A percentile compares a stretch with the other conserved stretches of the same genome.
phyloP scores from a whole-genome alignment of 2,888 invertebrate genomes.

The Hyposoter dolosus region DNA sequence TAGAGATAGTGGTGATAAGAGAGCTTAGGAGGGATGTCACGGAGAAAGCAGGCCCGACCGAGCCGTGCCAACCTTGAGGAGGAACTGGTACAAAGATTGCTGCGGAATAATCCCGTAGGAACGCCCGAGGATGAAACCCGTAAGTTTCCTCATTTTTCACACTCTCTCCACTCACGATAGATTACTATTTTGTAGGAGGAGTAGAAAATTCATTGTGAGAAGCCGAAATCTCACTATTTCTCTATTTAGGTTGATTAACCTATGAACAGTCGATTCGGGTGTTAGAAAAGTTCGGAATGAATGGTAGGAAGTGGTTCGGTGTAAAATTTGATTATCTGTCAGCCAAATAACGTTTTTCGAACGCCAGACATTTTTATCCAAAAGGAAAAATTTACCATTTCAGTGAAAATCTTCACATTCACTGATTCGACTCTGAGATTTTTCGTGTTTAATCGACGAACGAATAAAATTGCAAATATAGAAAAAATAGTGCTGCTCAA shows the following conservation, averaged over 20 bases:
- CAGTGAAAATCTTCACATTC: not conserved
- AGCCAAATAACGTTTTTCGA: not conserved
- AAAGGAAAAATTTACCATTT: no score
- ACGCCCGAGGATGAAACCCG: slow-evolving; percentile 78
- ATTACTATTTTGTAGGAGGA: not conserved
- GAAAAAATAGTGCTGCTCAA: not conserved
- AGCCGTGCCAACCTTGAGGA: slow-evolving; percentile 84
- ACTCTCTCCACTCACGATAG: not conserved
- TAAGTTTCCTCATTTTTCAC: slow-evolving; percentile 74
- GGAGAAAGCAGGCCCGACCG: slow-evolving; percentile 84
- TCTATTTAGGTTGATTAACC: not conserved
- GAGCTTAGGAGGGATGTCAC: slow-evolving; percentile 82
- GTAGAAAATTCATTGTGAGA: not conserved
- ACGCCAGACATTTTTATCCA: not conserved
- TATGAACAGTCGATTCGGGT: not conserved
- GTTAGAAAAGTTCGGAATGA: not conserved
- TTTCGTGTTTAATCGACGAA: not conserved
- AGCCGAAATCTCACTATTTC: not conserved
- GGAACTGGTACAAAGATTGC: slow-evolving; percentile 82
- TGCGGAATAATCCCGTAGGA: slow-evolving; percentile 79
- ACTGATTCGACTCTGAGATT: not conserved
- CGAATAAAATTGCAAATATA: not conserved
- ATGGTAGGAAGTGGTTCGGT: not conserved
- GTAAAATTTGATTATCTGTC: not conserved
- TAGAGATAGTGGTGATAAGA: slow-evolving; percentile 64